Evolutionary conservation across 2,797 vertebrate species (phyloP), one percentile per base, ranked within the genome.

Genomic region (Knipowitschia caucasica): DNA sequence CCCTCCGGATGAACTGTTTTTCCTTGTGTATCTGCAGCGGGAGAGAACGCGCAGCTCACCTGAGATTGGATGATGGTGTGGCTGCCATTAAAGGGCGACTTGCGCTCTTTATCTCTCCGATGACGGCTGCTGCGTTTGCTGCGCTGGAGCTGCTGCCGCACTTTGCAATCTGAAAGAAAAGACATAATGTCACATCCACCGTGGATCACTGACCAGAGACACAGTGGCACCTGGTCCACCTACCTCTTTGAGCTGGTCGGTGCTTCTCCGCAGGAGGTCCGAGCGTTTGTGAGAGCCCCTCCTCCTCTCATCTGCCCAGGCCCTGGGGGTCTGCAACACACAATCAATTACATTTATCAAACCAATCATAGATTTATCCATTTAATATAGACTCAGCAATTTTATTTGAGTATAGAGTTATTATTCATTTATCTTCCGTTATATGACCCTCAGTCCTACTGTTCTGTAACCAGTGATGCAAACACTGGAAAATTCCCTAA

Each of bases 291-390:
- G 96, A 60, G 96, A 98, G 54, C 91, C 93, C 88, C 93, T 94
- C 89, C 96, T 98, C 89, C 94, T 94, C 82, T 99, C 96, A 92
- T 99, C 96, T 82, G 94, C 94, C 97, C 97, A 99, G 84, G 94
- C 94, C 87, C 93, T 95, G 89, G 98, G 96, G 69, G 97, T 99
- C 96, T 99, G 77, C 64, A 73, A 62, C 42, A 67, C 43, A 76
- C 36, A 20, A 35, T 15, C n/a, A 35, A 36, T 36, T 36, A 36
- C 14, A 17, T 12, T 7, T 15, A 36, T 17, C 15, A 36, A 36
- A 36, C 11, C n/a, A n/a, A n/a, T n/a, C n/a, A n/a, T n/a, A n/a
- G n/a, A n/a, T n/a, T n/a, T n/a, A n/a, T n/a, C n/a, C n/a, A n/a
- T n/a, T n/a, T n/a, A n/a, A n/a, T n/a, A n/a, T n/a, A n/a, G n/a